These are phyloP conservation scores for Microcebus tavaratra DNA, from an alignment of 2,113 vertebrate species.

Conservation along the genomic window DNA sequence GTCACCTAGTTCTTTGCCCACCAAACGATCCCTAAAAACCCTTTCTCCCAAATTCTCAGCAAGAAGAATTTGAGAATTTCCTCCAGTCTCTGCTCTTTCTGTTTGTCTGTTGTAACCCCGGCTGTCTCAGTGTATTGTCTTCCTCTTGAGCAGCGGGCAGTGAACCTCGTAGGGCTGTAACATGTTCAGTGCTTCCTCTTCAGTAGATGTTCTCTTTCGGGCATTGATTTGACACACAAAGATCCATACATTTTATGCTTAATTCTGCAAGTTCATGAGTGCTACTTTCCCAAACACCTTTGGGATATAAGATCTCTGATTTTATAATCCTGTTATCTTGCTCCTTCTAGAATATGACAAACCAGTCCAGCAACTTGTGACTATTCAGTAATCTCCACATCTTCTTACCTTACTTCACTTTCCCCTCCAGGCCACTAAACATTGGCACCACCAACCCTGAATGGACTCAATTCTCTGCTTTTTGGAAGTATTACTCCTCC, in stretches of 20 bases:
- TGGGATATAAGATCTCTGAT: background rate
- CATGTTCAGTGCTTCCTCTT: background rate
- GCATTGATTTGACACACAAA: background rate
- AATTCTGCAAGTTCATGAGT: background rate
- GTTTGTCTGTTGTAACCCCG: no score
- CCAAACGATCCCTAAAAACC: no score
- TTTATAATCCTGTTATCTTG: background rate
- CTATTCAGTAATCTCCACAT: background rate
- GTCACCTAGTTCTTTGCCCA: no score
- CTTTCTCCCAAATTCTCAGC: no score
- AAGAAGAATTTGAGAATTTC: no score
- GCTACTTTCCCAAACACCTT: background rate
- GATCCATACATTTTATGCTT: background rate
- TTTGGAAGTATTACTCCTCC: background rate
- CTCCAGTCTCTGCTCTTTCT: no score
- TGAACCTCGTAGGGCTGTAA: no score
- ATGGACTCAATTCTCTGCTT: background rate
- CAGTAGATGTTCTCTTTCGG: background rate
- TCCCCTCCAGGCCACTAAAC: background rate
- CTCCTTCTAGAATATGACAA: background rate
- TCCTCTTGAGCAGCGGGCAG: no score
- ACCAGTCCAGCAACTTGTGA: background rate
- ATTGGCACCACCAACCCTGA: background rate
- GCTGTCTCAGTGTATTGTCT: no score
- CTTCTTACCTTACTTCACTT: background rate